Evolutionary conservation across 2,888 invertebrate species (phyloP).

Genomic region (Hoplodrina blanda): DNA sequence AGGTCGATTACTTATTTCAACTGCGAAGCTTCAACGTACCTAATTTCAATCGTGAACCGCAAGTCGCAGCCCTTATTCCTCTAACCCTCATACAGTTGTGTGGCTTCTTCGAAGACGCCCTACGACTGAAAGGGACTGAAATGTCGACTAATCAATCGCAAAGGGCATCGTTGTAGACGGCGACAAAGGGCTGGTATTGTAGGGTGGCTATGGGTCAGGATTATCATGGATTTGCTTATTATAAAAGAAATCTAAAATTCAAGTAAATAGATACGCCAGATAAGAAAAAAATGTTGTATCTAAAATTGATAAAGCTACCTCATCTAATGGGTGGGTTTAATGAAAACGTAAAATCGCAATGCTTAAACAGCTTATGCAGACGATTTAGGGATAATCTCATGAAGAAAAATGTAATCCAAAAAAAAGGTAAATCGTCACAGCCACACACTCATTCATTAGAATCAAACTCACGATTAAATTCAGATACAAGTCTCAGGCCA

Average conservation of each 20-base stretch:
- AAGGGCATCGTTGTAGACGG: conserved; percentile 80
- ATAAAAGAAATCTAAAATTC: no score
- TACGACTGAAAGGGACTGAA: conserved; percentile 84
- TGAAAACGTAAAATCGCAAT: no score
- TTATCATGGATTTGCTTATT: neutral
- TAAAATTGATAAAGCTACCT: no score
- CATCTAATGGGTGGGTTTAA: no score
- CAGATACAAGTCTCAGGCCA: no score
- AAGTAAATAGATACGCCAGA: neutral
- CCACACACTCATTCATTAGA: no score
- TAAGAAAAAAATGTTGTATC: neutral
- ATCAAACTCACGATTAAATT: no score
- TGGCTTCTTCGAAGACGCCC: conserved; percentile 83
- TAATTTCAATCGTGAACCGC: conserved; percentile 60
- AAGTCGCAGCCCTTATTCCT: conserved; percentile 40
- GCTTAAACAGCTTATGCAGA: no score
- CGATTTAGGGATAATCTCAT: no score
- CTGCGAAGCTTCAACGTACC: conserved; percentile 31
- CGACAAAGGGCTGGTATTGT: conserved; percentile 77
- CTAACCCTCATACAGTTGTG: conserved; percentile 64
- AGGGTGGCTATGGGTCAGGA: conserved; percentile 51
- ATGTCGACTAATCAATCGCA: conserved; percentile 88
- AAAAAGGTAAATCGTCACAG: no score
- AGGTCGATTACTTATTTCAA: conserved; percentile 38
- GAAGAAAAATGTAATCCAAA: no score